phyloP scores from a whole-genome alignment of 2,797 vertebrate genomes.

The Bufotes viridis region DNA sequence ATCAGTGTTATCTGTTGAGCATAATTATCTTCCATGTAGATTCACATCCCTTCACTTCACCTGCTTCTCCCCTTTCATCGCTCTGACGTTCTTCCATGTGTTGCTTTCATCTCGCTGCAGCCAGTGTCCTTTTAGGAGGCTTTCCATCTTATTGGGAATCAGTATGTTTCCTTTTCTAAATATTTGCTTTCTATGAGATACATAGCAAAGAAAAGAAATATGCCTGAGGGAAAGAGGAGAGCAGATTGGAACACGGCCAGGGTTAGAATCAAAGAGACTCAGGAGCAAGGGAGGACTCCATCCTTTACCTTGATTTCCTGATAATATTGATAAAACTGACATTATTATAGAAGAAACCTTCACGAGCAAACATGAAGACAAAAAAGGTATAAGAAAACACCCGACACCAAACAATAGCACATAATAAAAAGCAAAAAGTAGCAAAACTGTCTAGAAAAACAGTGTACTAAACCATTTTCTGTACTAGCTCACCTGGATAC shows the following conservation, averaged over 20 bases:
- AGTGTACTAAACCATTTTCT: not conserved
- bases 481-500: not conserved
- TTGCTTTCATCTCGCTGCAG: constrained; percentile 26
- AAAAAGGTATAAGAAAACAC: not conserved
- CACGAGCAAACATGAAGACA: not conserved
- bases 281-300: not conserved
- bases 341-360: not conserved
- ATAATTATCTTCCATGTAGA: constrained; percentile 43
- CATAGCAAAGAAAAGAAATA: not conserved
- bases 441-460: not conserved
- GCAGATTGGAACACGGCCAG: not conserved
- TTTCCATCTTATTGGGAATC: constrained; percentile 15
- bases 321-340: not conserved
- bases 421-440: not conserved
- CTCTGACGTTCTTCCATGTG: constrained; percentile 22
- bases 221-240: not conserved
- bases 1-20: constrained; percentile 49
- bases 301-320: not conserved
- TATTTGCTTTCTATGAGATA: not conserved
- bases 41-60: constrained; percentile 24
- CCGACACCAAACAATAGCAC: not conserved
- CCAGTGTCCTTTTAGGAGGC: not conserved
- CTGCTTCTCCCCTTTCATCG: constrained; percentile 43
- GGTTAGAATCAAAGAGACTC: not conserved
- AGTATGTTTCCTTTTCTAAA: constrained; percentile 15